Percentiles rank a stretch among this genome's conserved stretches.
phyloP scores from a whole-genome alignment of 2,888 invertebrate genomes.

The Entomobrya multifasciata region DNA sequence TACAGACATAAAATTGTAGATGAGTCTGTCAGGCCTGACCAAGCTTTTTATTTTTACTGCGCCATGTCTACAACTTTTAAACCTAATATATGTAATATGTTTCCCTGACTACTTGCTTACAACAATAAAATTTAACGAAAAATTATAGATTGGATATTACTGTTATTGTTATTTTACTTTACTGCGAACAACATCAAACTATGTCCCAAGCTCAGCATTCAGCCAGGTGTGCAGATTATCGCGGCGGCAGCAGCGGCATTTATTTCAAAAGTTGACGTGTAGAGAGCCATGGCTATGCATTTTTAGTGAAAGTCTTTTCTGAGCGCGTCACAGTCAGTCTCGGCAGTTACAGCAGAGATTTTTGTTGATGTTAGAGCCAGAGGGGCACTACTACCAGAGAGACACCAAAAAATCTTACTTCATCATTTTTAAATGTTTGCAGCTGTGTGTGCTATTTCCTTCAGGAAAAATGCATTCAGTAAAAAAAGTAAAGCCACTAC shows the following conservation, averaged over 20 bases:
- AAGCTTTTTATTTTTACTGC: no score
- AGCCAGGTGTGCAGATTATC: constrained; percentile 58
- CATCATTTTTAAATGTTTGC: constrained; percentile 56
- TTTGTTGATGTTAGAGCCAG: constrained; percentile 1
- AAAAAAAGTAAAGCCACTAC: constrained; percentile 7
- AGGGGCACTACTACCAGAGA: constrained; percentile 3
- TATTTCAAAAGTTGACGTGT: no score
- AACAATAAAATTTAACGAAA: not conserved
- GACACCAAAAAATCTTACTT: constrained; percentile 5
- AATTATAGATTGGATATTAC: not conserved
- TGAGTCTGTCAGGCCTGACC: no score
- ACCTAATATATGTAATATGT: no score
- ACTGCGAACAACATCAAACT: not conserved
- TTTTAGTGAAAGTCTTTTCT: constrained; percentile 74
- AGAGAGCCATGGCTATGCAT: no score
- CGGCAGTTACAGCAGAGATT: constrained; percentile 4
- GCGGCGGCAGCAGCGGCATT: not conserved
- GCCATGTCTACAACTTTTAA: no score
- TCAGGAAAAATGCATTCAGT: constrained; percentile 11
- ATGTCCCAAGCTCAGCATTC: not conserved
- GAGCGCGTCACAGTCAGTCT: constrained; percentile 23
- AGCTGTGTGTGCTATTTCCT: constrained; percentile 69
- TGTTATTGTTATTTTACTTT: not conserved
- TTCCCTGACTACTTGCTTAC: no score
- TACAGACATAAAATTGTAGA: no score